Base-by-base conservation (phyloP, 1,140 invertebrate species). In the Atta cephalotes region DNA sequence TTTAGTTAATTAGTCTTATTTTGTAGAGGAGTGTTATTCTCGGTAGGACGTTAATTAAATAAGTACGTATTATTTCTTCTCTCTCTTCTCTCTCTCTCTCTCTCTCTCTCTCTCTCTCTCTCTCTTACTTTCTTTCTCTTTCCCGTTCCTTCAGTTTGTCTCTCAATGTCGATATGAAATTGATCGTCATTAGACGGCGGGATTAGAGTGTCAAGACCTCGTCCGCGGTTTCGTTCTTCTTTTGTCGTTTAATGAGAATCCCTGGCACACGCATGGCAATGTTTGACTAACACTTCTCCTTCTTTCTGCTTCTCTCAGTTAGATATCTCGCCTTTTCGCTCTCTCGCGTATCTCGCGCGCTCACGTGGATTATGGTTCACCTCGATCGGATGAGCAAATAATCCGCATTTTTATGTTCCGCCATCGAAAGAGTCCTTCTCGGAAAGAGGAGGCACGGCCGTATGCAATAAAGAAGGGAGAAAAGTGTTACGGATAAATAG, bases 271-370 rank as follows among this genome's bases (percentile, higher is more conserved):
- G 63, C 51, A 77, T 21, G 78, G 70, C 51, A 62, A 85, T 90
- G 88, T 92, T 92, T 92, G 92, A 92, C 87, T 90, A 92, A 91
- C 90, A 77, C 88, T 92, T 89, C 88, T 92, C 90, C 74, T 79
- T 89, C 56, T 60, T 25, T 28, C 35, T 7, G 35, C n/a, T 56
- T 79, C 85, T 81, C 63, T 74, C 63, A 9, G 58, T 58, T 7
- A 51, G 39, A 45, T 74, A 35, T 18, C 70, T 60, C 35, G 21
- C 31, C 68, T 21, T n/a, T 66, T 70, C 71, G 35, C 72, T 58
- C 66, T 58, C 18, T 58, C 63, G 85, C 84, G 86, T 74, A 87
- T 63, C 76, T 79, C 65, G 68, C 68, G 68, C 76, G 71, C 65
- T 45, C 84, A 65, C 78, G 79, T 86, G 89, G 91, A 92, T 91